These are phyloP conservation scores for Limonius californicus DNA, from an alignment of 1,140 invertebrate genomes.

Conservation along the genomic window DNA sequence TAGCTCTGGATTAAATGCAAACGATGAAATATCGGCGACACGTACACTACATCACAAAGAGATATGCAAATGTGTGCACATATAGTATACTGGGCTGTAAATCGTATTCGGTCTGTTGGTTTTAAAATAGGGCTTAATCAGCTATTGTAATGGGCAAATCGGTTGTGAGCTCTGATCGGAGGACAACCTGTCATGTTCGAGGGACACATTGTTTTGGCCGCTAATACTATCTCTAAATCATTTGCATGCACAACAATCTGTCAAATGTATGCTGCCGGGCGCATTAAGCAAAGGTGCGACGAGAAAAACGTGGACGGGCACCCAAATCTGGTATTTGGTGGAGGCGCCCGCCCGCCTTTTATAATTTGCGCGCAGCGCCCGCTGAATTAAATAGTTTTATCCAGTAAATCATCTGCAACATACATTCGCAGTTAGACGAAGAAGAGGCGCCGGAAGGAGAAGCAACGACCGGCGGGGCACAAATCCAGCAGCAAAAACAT, in stretches of 20 bases:
- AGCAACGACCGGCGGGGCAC: not conserved
- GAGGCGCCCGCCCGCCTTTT: no score
- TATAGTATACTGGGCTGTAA: not conserved
- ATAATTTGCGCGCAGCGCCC: no score
- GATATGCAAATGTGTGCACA: constrained; percentile 9
- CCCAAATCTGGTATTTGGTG: no score
- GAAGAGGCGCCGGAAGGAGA: no score
- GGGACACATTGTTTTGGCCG: constrained; percentile 10
- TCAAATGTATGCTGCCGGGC: not conserved
- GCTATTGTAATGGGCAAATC: constrained; percentile 13
- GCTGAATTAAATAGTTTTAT: no score
- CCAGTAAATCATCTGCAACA: no score
- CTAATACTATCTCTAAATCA: constrained; percentile 14
- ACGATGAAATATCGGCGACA: constrained; percentile 1
- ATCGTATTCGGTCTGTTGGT: constrained; percentile 14
- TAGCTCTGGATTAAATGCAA: not conserved
- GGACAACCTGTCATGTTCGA: constrained; percentile 11
- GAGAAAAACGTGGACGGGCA: not conserved
- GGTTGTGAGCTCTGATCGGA: constrained; percentile 9
- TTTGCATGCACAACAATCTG: not conserved
- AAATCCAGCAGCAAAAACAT: not conserved
- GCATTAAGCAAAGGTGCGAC: not conserved
- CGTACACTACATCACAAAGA: constrained; percentile 7
- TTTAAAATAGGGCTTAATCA: constrained; percentile 15
- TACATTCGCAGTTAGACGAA: no score